Evolutionary conservation across 2,113 vertebrate genomes (phyloP).

Genomic region (Oreochromis spilurus): DNA sequence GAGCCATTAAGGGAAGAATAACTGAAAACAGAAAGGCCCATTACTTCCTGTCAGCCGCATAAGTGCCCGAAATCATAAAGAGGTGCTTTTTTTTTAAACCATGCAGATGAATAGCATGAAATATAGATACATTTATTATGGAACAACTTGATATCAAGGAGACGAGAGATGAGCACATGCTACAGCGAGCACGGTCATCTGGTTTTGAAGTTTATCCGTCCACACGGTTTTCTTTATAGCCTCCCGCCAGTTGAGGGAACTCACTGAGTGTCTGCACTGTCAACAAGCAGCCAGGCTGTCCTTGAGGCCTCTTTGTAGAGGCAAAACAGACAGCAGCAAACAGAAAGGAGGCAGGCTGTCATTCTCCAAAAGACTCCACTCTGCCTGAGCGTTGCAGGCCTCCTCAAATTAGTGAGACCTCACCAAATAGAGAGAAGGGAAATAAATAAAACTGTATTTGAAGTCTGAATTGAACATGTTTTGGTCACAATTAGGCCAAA

Average conservation of each 20-base stretch:
- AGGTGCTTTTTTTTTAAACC: neutral
- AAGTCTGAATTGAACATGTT: neutral
- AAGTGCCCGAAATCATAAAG: neutral
- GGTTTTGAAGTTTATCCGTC: neutral
- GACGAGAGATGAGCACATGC: neutral
- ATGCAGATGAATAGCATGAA: neutral
- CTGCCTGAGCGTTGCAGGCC: neutral
- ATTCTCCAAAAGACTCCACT: neutral
- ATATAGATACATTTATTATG: neutral
- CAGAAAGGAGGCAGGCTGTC: neutral
- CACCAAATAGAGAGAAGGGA: neutral
- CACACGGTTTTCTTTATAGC: neutral
- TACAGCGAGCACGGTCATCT: neutral
- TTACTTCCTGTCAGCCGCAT: neutral
- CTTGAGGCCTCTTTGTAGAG: neutral
- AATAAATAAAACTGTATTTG: neutral
- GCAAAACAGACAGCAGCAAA: neutral
- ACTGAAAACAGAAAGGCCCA: slow-evolving; percentile 6
- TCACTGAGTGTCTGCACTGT: neutral
- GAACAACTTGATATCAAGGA: neutral
- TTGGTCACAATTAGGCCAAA: neutral
- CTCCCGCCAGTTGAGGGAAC: neutral
- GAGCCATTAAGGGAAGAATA: slow-evolving; percentile 37
- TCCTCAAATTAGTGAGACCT: neutral
- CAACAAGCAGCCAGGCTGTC: neutral